Evolutionary conservation across 2,888 invertebrate species (phyloP).

Genomic region (Tipula confusa): DNA sequence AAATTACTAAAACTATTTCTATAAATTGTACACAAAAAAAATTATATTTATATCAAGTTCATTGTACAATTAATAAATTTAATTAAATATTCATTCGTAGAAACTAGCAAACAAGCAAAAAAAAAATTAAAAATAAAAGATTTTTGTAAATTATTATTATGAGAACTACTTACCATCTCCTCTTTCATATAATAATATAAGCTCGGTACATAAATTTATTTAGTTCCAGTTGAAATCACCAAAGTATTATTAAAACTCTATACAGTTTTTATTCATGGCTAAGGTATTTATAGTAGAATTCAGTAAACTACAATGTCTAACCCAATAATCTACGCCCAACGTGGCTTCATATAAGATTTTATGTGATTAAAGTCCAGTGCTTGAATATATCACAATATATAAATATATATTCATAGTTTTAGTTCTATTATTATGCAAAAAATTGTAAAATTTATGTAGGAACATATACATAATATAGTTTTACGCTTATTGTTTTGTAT

Average conservation of each 20-base stretch:
- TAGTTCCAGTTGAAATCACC: constrained; percentile 12
- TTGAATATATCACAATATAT: background rate
- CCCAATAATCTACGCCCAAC: background rate
- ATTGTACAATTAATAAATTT: constrained; percentile 3
- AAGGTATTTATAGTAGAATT: background rate
- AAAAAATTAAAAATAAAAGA: background rate
- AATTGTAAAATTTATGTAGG: background rate
- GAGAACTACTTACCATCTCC: background rate
- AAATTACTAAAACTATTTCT: too few relatives aligned
- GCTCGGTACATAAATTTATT: background rate
- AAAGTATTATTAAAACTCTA: background rate
- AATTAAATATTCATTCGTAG: constrained; percentile 5
- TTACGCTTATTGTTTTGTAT: background rate
- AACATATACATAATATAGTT: background rate
- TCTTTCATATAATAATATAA: too few relatives aligned
- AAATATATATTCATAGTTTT: background rate
- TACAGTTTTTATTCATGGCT: background rate
- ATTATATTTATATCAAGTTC: background rate
- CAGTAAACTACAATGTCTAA: background rate
- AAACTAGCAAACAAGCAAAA: background rate
- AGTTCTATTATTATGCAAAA: background rate
- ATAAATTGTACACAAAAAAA: background rate
- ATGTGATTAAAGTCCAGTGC: background rate
- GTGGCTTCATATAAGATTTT: background rate
- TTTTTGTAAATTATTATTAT: background rate